Percentiles rank a stretch among this genome's conserved stretches.
These are phyloP conservation scores for Yasuhikotakia modesta DNA, from an alignment of 2,797 vertebrate species.

Conservation along the genomic window DNA sequence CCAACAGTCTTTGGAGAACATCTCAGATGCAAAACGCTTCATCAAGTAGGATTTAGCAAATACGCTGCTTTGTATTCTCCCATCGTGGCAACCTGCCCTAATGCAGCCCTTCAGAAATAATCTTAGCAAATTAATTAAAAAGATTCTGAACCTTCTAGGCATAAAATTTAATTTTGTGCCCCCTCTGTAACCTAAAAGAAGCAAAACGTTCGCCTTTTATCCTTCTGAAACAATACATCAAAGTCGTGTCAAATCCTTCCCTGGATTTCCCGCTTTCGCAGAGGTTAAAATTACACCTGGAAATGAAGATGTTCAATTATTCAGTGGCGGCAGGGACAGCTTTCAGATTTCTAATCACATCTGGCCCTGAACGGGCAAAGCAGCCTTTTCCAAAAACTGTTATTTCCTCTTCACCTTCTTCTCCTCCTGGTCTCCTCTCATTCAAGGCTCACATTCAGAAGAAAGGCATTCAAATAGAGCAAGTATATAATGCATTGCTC, in stretches of 20 bases:
- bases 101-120: conserved; percentile 23
- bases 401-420: conserved; percentile 29
- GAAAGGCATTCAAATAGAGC: conserved; percentile 51
- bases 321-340: conserved; percentile 59
- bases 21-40: conserved; percentile 24
- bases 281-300: conserved; percentile 61
- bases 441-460: conserved; percentile 47
- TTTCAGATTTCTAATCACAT: conserved; percentile 64
- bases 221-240: conserved; percentile 33
- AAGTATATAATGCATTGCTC: conserved; percentile 72
- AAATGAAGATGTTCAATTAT: conserved; percentile 66
- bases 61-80: background rate
- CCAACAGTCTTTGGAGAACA: background rate
- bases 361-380: conserved; percentile 50
- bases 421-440: background rate
- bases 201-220: conserved; percentile 6
- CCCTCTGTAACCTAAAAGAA: conserved; percentile 3
- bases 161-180: conserved; percentile 21
- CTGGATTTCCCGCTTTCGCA: conserved; percentile 45
- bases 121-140: background rate
- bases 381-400: conserved; percentile 37
- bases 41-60: conserved; percentile 16
- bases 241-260: conserved; percentile 42
- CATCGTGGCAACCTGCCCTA: conserved; percentile 4
- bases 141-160: background rate